Evolutionary conservation across 2,113 vertebrate genomes (phyloP), one percentile per base, ranked within the genome.

Genomic region (Phocoena phocoena): DNA sequence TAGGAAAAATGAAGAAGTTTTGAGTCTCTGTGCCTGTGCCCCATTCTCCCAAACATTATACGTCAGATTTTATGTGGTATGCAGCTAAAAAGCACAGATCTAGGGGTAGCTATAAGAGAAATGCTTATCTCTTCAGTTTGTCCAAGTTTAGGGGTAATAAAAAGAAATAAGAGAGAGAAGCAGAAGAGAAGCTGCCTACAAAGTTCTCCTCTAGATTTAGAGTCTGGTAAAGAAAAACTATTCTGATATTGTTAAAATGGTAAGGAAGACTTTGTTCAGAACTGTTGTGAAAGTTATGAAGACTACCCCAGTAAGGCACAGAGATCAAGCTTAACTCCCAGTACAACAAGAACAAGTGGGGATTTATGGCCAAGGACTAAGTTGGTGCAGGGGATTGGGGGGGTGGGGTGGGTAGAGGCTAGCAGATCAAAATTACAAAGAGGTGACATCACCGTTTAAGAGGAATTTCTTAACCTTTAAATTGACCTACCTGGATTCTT

Each of bases 21-120:
- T 79, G 68, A 83, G 60, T 87, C 82, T 76, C 15, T 44, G 53
- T 84, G 50, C 44, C 55, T 70, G 20, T 55, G 38, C 44, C n/a
- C 68, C 58, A 73, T 93, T 95, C 79, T 93, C 88, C n/a, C 73
- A 71, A 50, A 63, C 83, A 96, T 44, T 84, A n/a, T 89, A 71
- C 38, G 21, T 89, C 31, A 8, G 44, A 25, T 95, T 93, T 90
- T 96, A 7, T 92, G 25, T 53, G 63, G 7, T 13, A 44, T 33
- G 23, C 2, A 67, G 21, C 83, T 92, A 44, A n/a, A 89, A 93
- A 76, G 14, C 3, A 76, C 38, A 88, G 33, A 76, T 74, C 55
- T 50, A 10, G 21, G 20, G n/a, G 26, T 23, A 70, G 15, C 50
- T 70, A 4, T 63, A 36, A 90, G 47, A 80, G 17, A 95, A 33